phyloP scores from a whole-genome alignment of 1,140 invertebrate genomes.

The Tenebrio molitor region DNA sequence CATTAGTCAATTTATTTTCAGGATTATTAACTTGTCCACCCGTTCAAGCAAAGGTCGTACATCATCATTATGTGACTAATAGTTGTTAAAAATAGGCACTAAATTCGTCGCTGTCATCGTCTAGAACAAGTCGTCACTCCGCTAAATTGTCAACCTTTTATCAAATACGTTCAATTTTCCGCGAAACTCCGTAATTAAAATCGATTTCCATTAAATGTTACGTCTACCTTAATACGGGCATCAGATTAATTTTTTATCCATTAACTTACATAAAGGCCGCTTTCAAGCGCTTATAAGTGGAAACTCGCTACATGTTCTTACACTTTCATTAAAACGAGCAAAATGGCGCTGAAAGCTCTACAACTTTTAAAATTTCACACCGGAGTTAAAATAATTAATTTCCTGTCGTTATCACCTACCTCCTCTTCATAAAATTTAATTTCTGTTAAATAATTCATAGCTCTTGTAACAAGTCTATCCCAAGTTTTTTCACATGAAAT shows the following conservation, averaged over 20 bases:
- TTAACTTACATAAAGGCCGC: conserved; percentile 37
- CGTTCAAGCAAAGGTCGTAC: conserved; percentile 8
- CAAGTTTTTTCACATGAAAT: too few species aligned
- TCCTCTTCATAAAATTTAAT: conserved; percentile 3
- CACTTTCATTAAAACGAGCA: conserved; percentile 38
- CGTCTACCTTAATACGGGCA: conserved; percentile 38
- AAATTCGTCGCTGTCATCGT: conserved; percentile 7
- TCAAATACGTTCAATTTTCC: conserved; percentile 21
- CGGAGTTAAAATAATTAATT: conserved; percentile 32
- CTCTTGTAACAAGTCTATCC: too few species aligned
- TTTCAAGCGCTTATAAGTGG: conserved; percentile 35
- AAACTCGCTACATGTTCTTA: conserved; percentile 36
- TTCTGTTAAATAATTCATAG: not conserved
- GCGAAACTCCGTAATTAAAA: conserved; percentile 20
- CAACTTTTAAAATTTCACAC: conserved; percentile 33
- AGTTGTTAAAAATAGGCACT: conserved; percentile 25
- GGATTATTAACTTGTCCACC: conserved; percentile 28
- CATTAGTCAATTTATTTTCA: conserved; percentile 37
- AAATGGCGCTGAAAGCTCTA: conserved; percentile 25
- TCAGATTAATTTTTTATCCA: conserved; percentile 40
- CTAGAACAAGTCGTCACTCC: not conserved
- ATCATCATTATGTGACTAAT: conserved; percentile 26
- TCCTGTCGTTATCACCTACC: conserved; percentile 31
- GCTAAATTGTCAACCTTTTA: not conserved
- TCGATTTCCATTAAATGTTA: conserved; percentile 36